Evolutionary conservation across 2,113 vertebrate genomes (phyloP).

Genomic region (Mormyrus iriodes): DNA sequence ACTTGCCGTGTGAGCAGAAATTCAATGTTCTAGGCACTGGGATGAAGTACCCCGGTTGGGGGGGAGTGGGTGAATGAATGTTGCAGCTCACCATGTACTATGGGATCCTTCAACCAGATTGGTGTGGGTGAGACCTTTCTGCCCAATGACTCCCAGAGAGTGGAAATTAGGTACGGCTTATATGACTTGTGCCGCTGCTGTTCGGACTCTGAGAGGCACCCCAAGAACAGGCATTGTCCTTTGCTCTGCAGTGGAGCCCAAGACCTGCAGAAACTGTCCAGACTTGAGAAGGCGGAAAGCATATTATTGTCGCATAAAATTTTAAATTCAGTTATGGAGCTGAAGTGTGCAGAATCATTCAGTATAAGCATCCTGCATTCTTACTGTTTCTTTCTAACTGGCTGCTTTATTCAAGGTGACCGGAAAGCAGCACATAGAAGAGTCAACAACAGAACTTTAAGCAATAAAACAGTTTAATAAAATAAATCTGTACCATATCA

Average conservation of each 20-base stretch:
- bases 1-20: slow-evolving; percentile 48
- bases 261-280: neutral
- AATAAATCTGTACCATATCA: neutral
- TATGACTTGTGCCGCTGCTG: neutral
- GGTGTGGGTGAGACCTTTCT: neutral
- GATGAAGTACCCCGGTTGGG: neutral
- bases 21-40: slow-evolving; percentile 37
- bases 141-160: neutral
- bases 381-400: neutral
- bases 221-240: neutral
- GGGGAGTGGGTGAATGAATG: neutral
- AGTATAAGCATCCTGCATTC: neutral
- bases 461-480: neutral
- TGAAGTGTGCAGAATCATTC: neutral
- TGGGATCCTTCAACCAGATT: neutral
- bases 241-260: neutral
- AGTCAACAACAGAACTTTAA: neutral
- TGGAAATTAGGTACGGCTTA: neutral
- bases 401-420: neutral
- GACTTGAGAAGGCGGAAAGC: too few species aligned
- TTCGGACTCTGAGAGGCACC: neutral
- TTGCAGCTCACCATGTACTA: neutral
- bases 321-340: neutral
- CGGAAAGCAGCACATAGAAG: neutral
- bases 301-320: too few species aligned